These are phyloP conservation scores for Trachymyrmex cornetzi DNA, from an alignment of 1,140 invertebrate species.

Conservation along the genomic window DNA sequence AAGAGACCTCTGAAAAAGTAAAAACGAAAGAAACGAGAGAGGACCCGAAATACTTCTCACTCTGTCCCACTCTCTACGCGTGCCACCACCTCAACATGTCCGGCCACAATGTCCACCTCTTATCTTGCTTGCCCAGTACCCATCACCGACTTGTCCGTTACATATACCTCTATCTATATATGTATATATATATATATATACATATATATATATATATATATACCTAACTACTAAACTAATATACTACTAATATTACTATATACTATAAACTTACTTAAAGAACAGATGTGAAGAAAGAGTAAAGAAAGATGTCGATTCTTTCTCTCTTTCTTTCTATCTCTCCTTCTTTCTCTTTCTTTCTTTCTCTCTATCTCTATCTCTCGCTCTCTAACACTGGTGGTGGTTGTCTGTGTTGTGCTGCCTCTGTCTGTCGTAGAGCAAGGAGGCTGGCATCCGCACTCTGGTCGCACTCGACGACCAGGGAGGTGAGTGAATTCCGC, in stretches of 20 bases:
- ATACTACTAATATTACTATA: constrained; percentile 76
- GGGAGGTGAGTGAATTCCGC: constrained; percentile 96
- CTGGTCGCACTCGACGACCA: constrained; percentile 99
- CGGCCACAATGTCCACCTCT: constrained; percentile 58
- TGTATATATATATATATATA: constrained; percentile 45
- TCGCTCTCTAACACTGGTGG: constrained; percentile 85
- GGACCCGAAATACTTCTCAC: constrained; percentile 50
- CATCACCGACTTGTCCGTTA: constrained; percentile 67
- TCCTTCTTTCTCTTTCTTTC: constrained; percentile 28
- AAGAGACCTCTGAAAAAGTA: constrained; percentile 1
- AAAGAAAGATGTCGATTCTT: constrained; percentile 75
- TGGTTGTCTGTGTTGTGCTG: constrained; percentile 89
- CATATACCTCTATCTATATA: constrained; percentile 65
- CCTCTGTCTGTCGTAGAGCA: constrained; percentile 96
- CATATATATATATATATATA: constrained; percentile 52
- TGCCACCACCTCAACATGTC: constrained; percentile 42
- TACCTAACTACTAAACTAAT: constrained; percentile 73
- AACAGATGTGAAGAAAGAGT: constrained; percentile 69
- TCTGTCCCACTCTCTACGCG: constrained; percentile 56
- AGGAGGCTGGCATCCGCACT: constrained; percentile 99
- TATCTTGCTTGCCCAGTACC: constrained; percentile 67
- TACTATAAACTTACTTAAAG: constrained; percentile 75
- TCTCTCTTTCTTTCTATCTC: constrained; percentile 49
- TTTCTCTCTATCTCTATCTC: constrained; percentile 45
- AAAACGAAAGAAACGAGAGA: constrained; percentile 49